Evolutionary conservation across 2,113 vertebrate species (phyloP), one percentile per base, ranked within the genome.

Genomic region (Toxotes chatareus): DNA sequence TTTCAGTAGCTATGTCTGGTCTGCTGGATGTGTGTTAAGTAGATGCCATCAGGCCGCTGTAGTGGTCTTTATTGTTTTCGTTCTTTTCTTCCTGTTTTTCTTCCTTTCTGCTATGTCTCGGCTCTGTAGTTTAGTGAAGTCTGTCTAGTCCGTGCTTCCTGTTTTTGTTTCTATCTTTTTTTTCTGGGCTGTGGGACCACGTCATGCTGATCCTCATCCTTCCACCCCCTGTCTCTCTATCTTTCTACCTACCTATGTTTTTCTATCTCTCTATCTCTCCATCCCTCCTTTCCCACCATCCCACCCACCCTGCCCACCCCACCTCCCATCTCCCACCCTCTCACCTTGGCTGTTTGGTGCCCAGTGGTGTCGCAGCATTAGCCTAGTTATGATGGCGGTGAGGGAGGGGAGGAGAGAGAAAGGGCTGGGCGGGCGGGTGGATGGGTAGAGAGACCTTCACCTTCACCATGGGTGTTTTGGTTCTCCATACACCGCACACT

Each of bases 21-120:
- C 91, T 94, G 91, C 88, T 94, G 90, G 88, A 89, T 94, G 92
- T 94, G 78, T 92, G 89, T 94, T 83, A 47, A 88, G 85, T 91
- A 90, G 90, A 88, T 84, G 91, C 82, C 91, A 90, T 92, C 81
- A 82, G 92, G 86, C 85, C 85, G 93, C 93, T 96, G 93, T 92
- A 93, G 95, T 94, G 95, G 95, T 94, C 92, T 94, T 95, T 95
- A 93, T 89, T 83, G 84, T 82, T 96, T 94, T 94, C 92, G 93
- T 92, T 94, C 88, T 93, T 82, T 85, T 82, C 76, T 74, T 89
- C 74, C 70, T 86, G 67, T 79, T 85, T 79, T 86, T 60, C 49
- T 76, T 84, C 74, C 66, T 88, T 81, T 89, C 80, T 73, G 76
- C 89, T 82, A 64, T 78, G 91, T 86, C 81, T 87, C 71, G 85